Base-by-base conservation (phyloP, 2,888 invertebrate genomes). In the Drosophila limbata region DNA sequence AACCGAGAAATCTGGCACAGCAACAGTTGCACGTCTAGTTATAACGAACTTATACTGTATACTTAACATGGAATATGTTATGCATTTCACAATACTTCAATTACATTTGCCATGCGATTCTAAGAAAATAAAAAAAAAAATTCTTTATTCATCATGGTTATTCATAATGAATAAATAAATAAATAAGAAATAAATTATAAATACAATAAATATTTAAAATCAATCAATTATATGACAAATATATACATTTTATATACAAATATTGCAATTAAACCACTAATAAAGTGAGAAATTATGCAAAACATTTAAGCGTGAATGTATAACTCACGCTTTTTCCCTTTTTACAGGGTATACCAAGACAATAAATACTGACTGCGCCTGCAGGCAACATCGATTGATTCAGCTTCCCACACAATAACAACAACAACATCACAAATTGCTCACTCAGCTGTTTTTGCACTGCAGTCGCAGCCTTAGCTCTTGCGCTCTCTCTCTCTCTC, bases 101-200 rank as follows among this genome's bases (percentile, higher is more conserved):
- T 71, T 61, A 48, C 44, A 61, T 57, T 77, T 62, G 50, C 77
- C 74, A 74, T 71, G 77, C 70, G 13, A 66, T 66, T 51, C 28
- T 61, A 63, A 21, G 8, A 33, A 17, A 45, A 47, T 4, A 15
- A 35, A 25, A 25, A 17, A 17, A 4, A 25, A 25, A n/a, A n/a
- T n/a, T n/a, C 45, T n/a, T 25, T 19, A n/a, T 48, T 65, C 31
- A 51, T 52, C 45, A 51, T 42, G 56, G 19, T 39, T 51, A 21
- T 51, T 69, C 37, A 39, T n/a, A n/a, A n/a, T n/a, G n/a, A n/a
- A n/a, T n/a, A 5, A 25, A 25, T 6, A 25, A 25, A 25, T 25
- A 25, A 25, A 25, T 25, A 25, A 25, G 5, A 25, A 25, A 25
- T 25, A 25, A 5, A 25, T 25, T 6, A 5, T 5, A 25, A 25